Conservation (phyloP, 2,797 vertebrate species). For the Etheostoma nigrum region DNA sequence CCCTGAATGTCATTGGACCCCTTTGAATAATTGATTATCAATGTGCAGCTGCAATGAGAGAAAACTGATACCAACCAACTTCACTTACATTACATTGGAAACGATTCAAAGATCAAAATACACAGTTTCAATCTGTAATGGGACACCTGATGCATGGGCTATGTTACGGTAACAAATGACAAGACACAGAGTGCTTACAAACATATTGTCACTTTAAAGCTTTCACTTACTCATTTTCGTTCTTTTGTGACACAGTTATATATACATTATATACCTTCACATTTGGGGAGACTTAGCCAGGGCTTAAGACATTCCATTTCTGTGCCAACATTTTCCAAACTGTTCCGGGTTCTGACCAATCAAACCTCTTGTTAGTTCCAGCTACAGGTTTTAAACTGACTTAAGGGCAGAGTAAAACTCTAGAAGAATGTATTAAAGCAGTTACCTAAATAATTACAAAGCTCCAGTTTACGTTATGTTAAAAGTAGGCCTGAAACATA, state of each 20-base stretch:
- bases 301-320: background rate
- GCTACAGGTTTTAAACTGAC: background rate
- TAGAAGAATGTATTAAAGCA: background rate
- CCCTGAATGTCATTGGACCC: slow-evolving; percentile 48
- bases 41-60: slow-evolving; percentile 43
- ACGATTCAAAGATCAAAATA: slow-evolving; percentile 65
- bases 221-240: background rate
- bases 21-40: slow-evolving; percentile 75
- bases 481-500: background rate
- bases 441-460: background rate
- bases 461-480: background rate
- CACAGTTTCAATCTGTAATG: slow-evolving; percentile 49
- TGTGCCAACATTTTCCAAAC: background rate
- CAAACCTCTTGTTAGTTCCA: background rate
- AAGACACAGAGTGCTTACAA: background rate
- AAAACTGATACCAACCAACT: slow-evolving; percentile 60
- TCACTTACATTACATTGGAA: slow-evolving; percentile 64
- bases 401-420: background rate
- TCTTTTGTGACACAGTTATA: background rate
- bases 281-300: background rate
- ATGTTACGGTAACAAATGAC: slow-evolving; percentile 49
- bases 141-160: slow-evolving; percentile 52
- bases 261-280: background rate
- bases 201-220: background rate
- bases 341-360: background rate